Evolutionary conservation across 2,113 vertebrate genomes (phyloP), one percentile per base, ranked within the genome.

Genomic region (Menidia beryllina): DNA sequence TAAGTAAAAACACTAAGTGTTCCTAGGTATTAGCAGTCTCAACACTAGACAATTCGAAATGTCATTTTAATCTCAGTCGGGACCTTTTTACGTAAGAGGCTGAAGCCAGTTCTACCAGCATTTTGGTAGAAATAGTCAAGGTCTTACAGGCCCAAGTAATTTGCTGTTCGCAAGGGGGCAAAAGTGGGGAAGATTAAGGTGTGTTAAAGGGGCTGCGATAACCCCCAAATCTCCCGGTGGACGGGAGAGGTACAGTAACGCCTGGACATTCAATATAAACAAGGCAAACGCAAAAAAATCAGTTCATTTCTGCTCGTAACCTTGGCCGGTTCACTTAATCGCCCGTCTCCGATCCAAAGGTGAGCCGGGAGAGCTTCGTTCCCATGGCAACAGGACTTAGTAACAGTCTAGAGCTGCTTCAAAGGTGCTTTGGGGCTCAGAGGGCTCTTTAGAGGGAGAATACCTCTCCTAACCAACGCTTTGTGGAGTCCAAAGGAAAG

Each of bases 341-440:
- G 23, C 70, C 76, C 72, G 47, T 55, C 69, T 65, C 62, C 19
- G 20, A 52, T 52, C 65, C 69, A 48, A 34, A 53, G 72, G 67
- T 62, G 50, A 67, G 51, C 74, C 69, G 41, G 64, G 69, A 70
- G 74, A 61, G 76, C 66, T 69, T 71, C 6, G 64, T 86, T 87
- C 85, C 81, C 86, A 81, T 71, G 79, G 88, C 20, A 75, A 87
- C 81, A 1, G 75, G 82, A 78, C 71, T 72, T 67, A 66, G 65
- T 80, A 87, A 86, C 88, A 84, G 89, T 87, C 81, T 70, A 69
- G 53, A 84, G 81, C 77, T 84, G 77, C 83, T 82, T 86, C 60
- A 79, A 81, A 90, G 86, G 83, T 88, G 88, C 89, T 83, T 50
- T 14, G 63, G 79, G 76, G 77, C 48, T 80, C 75, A 58, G 69